A percentile compares a stretch with the other conserved stretches of the same genome.
These are phyloP conservation scores for Scaptomyza flava DNA, from an alignment of 2,888 invertebrate genomes.

Conservation along the genomic window DNA sequence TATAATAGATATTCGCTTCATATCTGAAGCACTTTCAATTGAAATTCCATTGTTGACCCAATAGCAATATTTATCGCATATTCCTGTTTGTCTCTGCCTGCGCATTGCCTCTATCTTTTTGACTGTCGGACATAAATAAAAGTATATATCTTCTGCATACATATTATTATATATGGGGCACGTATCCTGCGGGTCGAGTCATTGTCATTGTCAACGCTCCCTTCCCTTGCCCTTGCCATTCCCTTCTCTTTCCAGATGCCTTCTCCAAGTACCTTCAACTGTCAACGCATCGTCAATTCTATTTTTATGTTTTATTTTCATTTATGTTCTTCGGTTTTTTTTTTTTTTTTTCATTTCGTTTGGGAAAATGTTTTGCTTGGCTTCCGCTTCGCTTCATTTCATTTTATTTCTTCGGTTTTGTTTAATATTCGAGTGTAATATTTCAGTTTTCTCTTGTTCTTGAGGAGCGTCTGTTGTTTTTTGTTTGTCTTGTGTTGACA, in stretches of 20 bases:
- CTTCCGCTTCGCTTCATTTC: constrained; percentile 60
- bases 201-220: constrained; percentile 5
- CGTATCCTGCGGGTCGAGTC: constrained; percentile 54
- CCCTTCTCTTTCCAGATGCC: constrained; percentile 11
- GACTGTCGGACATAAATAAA: constrained; percentile 18
- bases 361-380: constrained; percentile 52
- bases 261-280: constrained; percentile 50
- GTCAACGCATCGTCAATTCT: constrained; percentile 80
- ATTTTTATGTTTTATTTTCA: constrained; percentile 79
- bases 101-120: not conserved
- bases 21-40: constrained; percentile 10
- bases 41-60: constrained; percentile 25
- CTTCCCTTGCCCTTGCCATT: not conserved
- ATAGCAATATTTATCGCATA: constrained; percentile 6
- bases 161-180: constrained; percentile 29
- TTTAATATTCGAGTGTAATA: constrained; percentile 78
- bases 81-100: not conserved
- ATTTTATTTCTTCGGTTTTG: constrained; percentile 32
- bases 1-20: constrained; percentile 18
- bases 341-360: constrained; percentile 7
- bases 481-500: constrained; percentile 59
- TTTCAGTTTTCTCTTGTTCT: constrained; percentile 67
- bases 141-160: not conserved
- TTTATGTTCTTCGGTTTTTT: constrained; percentile 46
- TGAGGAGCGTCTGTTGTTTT: constrained; percentile 49